Conservation (phyloP, 2,797 vertebrate genomes). For the Buceros bicornis region DNA sequence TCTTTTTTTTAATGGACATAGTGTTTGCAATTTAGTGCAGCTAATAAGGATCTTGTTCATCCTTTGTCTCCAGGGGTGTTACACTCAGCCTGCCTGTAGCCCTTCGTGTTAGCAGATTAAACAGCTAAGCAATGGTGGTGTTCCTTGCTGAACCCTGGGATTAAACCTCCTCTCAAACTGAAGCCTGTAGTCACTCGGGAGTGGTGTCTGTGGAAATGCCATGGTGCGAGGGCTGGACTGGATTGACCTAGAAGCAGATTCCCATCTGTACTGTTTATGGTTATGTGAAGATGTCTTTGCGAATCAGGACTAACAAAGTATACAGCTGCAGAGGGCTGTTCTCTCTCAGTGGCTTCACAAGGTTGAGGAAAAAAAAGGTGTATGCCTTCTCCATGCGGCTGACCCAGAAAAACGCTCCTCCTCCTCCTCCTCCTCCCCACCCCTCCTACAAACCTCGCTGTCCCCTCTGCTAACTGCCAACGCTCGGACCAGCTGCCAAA, state of each 20-base stretch:
- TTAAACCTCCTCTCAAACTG: constrained; percentile 26
- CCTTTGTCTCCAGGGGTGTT: constrained; percentile 14
- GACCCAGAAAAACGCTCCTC: constrained; percentile 62
- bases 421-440: neutral
- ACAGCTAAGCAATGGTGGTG: constrained; percentile 31
- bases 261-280: constrained; percentile 57
- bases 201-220: neutral
- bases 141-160: constrained; percentile 29
- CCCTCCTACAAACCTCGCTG: neutral
- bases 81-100: neutral
- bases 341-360: neutral
- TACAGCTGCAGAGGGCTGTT: constrained; percentile 34
- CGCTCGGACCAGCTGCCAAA: constrained; percentile 54
- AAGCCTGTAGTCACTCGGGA: neutral
- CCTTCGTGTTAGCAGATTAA: constrained; percentile 50
- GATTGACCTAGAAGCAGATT: constrained; percentile 60
- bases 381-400: constrained; percentile 7
- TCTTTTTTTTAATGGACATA: neutral
- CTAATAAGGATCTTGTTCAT: constrained; percentile 41
- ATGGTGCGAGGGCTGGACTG: neutral
- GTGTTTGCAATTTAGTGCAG: neutral
- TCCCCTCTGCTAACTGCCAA: constrained; percentile 27
- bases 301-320: constrained; percentile 52
- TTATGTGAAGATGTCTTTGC: constrained; percentile 62
- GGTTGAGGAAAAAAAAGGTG: neutral